These are phyloP conservation scores for Chymomyza caudatula DNA, from an alignment of 2,888 invertebrate genomes.

Conservation along the genomic window DNA sequence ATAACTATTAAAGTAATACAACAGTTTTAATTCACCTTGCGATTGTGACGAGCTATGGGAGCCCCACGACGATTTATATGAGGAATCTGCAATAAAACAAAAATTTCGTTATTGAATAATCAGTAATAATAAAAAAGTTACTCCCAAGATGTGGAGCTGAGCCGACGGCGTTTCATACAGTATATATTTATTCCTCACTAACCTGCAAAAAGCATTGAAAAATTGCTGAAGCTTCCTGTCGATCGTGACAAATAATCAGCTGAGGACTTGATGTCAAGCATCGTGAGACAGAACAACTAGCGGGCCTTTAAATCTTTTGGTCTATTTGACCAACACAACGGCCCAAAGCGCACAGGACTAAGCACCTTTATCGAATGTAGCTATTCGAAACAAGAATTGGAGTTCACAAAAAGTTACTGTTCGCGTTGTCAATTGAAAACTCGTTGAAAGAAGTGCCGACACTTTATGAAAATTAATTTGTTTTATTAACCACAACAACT, in stretches of 20 bases:
- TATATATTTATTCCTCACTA: conserved; percentile 70
- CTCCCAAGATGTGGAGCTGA: background rate
- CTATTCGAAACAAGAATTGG: background rate
- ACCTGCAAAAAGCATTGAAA: conserved; percentile 97
- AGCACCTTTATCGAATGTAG: background rate
- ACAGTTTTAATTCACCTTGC: conserved; percentile 83
- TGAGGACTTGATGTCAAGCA: conserved; percentile 95
- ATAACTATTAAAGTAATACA: too few relatives aligned
- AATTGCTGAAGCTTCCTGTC: conserved; percentile 92
- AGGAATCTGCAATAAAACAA: conserved; percentile 86
- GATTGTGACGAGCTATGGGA: conserved; percentile 87
- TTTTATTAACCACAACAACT: background rate
- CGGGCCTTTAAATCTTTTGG: conserved; percentile 21
- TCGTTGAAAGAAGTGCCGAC: too few relatives aligned
- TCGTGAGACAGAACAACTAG: conserved; percentile 75
- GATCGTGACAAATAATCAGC: conserved; percentile 94
- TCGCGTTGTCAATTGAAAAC: too few relatives aligned
- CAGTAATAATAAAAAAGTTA: background rate
- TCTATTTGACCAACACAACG: background rate
- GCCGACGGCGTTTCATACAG: background rate
- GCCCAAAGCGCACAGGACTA: background rate
- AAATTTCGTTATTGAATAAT: conserved; percentile 6
- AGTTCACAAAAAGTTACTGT: background rate
- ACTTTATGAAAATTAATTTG: background rate
- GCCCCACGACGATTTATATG: conserved; percentile 92